Percentiles rank a stretch among this genome's conserved stretches.
These are phyloP conservation scores for Ellobius talpinus DNA, from an alignment of 2,113 vertebrate species.

Conservation along the genomic window DNA sequence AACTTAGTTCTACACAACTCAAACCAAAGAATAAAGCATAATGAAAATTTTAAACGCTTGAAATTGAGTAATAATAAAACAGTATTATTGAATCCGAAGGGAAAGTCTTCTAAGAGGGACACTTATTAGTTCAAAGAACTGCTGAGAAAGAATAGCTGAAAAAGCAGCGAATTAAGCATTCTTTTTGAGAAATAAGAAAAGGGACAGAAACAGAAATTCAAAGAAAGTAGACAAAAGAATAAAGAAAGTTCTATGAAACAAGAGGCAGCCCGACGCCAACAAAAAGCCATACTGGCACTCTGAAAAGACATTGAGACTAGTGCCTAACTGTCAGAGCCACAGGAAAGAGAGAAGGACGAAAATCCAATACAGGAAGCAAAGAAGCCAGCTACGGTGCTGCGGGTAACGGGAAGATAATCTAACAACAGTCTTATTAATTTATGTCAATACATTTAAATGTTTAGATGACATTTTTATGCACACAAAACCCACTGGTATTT, in stretches of 20 bases:
- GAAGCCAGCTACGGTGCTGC: neutral
- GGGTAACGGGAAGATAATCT: neutral
- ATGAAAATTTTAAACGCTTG: constrained; percentile 1
- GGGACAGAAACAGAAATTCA: neutral
- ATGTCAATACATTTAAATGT: neutral
- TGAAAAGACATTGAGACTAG: constrained; percentile 12
- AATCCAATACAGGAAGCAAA: neutral
- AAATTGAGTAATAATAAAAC: neutral
- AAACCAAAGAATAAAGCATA: neutral
- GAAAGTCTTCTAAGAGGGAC: neutral
- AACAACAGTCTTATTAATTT: constrained; percentile 4
- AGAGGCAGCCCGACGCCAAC: neutral
- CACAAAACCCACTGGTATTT: neutral
- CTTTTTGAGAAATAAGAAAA: constrained; percentile 24
- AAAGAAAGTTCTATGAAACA: constrained; percentile 6
- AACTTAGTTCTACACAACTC: constrained; percentile 35
- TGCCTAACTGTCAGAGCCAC: neutral
- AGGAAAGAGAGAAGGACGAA: constrained; percentile 1
- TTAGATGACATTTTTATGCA: neutral
- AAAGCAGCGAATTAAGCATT: constrained; percentile 14
- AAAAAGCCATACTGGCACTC: neutral
- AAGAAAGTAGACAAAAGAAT: constrained; percentile 28
- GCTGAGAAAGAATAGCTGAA: constrained; percentile 17
- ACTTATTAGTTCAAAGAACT: constrained; percentile 41
- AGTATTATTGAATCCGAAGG: neutral